A percentile compares a stretch with the other conserved stretches of the same genome.
phyloP scores from a whole-genome alignment of 1,140 invertebrate genomes.

The Platyura marginata region DNA sequence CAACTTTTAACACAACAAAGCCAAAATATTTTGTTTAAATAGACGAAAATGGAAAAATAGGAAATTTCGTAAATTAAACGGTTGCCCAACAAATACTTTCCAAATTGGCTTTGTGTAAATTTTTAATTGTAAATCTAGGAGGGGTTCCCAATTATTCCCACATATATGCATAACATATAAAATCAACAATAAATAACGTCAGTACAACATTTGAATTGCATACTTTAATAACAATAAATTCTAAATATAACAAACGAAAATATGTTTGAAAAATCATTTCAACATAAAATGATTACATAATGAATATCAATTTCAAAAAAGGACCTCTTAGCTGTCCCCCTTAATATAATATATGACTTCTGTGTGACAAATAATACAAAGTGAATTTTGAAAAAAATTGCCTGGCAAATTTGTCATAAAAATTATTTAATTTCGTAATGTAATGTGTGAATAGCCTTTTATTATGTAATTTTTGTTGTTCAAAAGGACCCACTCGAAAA shows the following conservation, averaged over 20 bases:
- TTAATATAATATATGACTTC: not conserved
- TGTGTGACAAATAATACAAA: not conserved
- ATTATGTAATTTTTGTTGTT: not conserved
- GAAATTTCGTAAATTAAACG: not conserved
- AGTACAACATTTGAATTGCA: not conserved
- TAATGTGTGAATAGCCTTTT: not conserved
- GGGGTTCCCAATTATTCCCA: not conserved
- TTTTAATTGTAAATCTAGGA: not conserved
- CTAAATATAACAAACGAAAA: too few relatives aligned
- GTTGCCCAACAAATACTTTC: not conserved
- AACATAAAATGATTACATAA: not conserved
- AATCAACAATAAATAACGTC: not conserved
- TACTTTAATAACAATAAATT: not conserved
- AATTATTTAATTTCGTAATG: not conserved
- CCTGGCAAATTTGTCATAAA: not conserved
- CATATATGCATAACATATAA: not conserved
- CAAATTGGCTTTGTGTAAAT: not conserved
- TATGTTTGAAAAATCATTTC: not conserved
- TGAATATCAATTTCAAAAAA: not conserved
- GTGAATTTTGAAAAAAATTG: not conserved
- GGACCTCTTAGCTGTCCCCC: not conserved
- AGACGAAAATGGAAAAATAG: not conserved
- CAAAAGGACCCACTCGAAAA: not conserved
- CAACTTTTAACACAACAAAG: not conserved
- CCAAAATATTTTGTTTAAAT: not conserved